phyloP scores from a whole-genome alignment of 2,797 vertebrate genomes.

The Epinephelus awoara region DNA sequence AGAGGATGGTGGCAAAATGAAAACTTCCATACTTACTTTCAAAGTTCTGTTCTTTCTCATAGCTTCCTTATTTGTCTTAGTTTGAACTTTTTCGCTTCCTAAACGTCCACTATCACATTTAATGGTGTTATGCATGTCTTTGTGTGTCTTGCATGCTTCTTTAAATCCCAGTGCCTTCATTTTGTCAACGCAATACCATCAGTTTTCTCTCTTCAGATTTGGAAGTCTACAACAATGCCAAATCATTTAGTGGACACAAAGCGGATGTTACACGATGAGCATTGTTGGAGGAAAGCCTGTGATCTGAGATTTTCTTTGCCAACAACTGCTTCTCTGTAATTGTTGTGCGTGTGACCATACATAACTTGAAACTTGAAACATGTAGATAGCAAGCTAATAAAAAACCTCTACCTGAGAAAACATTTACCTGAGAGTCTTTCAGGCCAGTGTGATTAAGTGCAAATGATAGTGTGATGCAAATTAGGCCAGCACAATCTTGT shows the following conservation, averaged over 20 bases:
- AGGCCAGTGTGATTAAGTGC: not conserved
- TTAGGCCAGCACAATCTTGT: conserved; percentile 1
- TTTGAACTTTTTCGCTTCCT: not conserved
- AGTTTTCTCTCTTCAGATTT: not conserved
- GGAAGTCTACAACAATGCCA: not conserved
- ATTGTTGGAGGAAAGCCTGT: no score
- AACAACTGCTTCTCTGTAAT: no score
- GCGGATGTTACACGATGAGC: not conserved
- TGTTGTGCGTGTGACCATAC: no score
- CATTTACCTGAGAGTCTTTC: not conserved
- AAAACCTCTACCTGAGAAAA: not conserved
- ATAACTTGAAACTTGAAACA: no score
- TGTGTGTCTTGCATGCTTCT: not conserved
- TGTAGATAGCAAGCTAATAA: not conserved
- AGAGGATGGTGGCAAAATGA: not conserved
- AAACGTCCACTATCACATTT: not conserved
- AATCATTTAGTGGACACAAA: not conserved
- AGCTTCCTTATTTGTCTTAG: not conserved
- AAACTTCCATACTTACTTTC: not conserved
- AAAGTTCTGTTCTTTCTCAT: not conserved
- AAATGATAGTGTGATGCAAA: conserved; percentile 9
- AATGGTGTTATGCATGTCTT: not conserved
- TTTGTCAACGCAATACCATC: not conserved
- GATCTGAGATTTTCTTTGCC: no score
- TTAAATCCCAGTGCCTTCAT: not conserved